These are phyloP conservation scores for Phacellophora camtschatica DNA, from an alignment of 30 jellyfish, hydroid and myxozoan species.

Conservation along the genomic window DNA sequence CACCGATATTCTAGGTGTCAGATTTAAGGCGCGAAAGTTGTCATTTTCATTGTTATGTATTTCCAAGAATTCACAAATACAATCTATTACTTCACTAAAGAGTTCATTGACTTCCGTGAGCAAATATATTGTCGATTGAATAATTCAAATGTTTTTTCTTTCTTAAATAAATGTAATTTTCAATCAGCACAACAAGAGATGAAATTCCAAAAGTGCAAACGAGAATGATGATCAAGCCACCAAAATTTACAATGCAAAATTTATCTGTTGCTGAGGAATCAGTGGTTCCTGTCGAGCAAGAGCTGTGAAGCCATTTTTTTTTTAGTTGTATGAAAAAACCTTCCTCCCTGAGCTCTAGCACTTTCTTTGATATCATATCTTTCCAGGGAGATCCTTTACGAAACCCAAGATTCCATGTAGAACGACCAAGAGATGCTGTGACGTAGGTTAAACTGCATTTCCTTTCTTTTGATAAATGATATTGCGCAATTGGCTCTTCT, in stretches of 20 bases:
- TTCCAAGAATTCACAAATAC: no score
- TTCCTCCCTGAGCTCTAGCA: constrained; percentile 15
- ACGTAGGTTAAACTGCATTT: constrained; percentile 1
- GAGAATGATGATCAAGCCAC: neutral
- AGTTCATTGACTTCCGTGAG: no score
- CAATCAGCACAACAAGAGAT: neutral
- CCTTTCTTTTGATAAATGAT: neutral
- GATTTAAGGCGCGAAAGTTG: no score
- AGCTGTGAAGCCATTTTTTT: constrained; percentile 5
- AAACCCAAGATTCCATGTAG: constrained; percentile 25
- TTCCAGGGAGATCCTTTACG: constrained; percentile 28
- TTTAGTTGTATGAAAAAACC: neutral
- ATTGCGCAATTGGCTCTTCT: constrained; percentile 26
- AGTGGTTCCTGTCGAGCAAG: neutral
- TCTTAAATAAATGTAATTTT: neutral
- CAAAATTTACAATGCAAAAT: neutral
- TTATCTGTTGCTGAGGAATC: neutral
- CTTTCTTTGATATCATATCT: neutral
- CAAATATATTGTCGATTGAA: neutral
- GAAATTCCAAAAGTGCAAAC: neutral
- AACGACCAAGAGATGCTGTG: neutral
- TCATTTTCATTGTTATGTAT: no score
- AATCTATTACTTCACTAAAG: no score
- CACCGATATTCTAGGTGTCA: no score
- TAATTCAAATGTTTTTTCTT: neutral